phyloP scores from a whole-genome alignment of 2,797 vertebrate genomes.

The Danionella dracula region DNA sequence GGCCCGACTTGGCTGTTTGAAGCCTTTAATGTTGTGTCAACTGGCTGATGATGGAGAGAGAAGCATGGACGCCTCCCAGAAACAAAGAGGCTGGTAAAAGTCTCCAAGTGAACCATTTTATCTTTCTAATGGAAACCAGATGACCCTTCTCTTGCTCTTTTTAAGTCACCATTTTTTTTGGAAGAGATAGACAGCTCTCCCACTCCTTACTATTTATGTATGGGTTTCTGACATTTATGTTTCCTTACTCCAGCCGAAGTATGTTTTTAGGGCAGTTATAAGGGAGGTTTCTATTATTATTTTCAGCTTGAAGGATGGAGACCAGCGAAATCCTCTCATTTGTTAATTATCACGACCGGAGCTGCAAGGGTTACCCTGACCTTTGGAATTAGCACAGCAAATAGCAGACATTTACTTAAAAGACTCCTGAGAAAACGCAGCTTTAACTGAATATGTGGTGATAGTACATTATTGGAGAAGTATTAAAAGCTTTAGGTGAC shows the following conservation, averaged over 20 bases:
- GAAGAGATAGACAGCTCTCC: constrained; percentile 57
- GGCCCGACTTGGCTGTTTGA: constrained; percentile 84
- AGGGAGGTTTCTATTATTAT: constrained; percentile 29
- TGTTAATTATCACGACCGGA: constrained; percentile 45
- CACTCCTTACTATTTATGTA: constrained; percentile 59
- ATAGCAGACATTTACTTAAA: constrained; percentile 34
- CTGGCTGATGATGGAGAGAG: constrained; percentile 93
- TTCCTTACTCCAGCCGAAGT: constrained; percentile 37
- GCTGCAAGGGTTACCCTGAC: constrained; percentile 33
- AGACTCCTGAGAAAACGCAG: constrained; percentile 20
- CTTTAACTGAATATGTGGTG: constrained; percentile 26
- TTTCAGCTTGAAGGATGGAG: constrained; percentile 14
- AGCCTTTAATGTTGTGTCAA: constrained; percentile 98
- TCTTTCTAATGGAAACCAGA: constrained; percentile 99
- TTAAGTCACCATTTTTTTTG: constrained; percentile 86
- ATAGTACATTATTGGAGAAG: constrained; percentile 10
- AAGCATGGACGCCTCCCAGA: constrained; percentile 85
- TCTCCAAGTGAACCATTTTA: constrained; percentile 96
- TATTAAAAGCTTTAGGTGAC: constrained; percentile 30
- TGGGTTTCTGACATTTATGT: constrained; percentile 47
- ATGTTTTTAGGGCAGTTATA: constrained; percentile 5
- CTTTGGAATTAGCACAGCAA: constrained; percentile 39
- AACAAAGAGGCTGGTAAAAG: constrained; percentile 94
- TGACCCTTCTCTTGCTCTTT: constrained; percentile 81
- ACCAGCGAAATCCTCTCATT: constrained; percentile 43